Evolutionary conservation across 2,797 vertebrate genomes (phyloP), one percentile per base, ranked within the genome.

Genomic region (Ataeniobius toweri): DNA sequence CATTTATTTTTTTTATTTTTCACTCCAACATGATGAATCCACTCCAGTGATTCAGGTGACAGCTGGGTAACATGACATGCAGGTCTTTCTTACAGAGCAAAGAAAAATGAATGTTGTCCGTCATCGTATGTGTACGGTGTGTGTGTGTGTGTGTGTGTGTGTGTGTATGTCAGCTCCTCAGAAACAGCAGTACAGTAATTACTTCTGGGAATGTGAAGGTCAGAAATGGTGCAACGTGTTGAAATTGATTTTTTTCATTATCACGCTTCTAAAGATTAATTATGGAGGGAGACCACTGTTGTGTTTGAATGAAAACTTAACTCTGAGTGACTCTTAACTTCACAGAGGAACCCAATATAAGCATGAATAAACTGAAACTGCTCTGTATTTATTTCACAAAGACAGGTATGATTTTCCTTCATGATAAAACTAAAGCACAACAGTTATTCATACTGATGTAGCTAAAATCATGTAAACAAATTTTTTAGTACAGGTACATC

Each of bases 171-270:
- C 36, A 22, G 18, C 36, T 53, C 28, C 36, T 44, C 14, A 18
- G 12, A 58, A 75, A 65, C 58, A 31, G 8, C 55, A 20, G 31
- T 26, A 59, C 72, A 18, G 44, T 48, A 31, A 77, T 71, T 31
- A 69, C 75, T 71, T 70, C 26, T 13, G 51, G 67, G 53, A 76
- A 28, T 50, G 53, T 70, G 53, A 71, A 76, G 48, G 74, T 55
- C 51, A 71, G 28, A 13, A 44, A 28, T 8, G 16, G 24, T 20
- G n/a, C 50, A 46, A 39, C 16, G 8, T 46, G 51, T 55, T 44
- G 22, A 41, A 44, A n/a, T 53, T 5, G 0, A 26, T 28, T 46
- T 76, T 68, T 50, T 75, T 71, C 68, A 77, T 12, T 6, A 63
- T 36, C 20, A 48, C 53, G 20, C 26, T 31, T 18, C 14, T 41